Percentiles rank a stretch among this genome's conserved stretches.
Evolutionary conservation across 2,113 vertebrate genomes (phyloP).

Genomic region (Osmerus eperlanus): DNA sequence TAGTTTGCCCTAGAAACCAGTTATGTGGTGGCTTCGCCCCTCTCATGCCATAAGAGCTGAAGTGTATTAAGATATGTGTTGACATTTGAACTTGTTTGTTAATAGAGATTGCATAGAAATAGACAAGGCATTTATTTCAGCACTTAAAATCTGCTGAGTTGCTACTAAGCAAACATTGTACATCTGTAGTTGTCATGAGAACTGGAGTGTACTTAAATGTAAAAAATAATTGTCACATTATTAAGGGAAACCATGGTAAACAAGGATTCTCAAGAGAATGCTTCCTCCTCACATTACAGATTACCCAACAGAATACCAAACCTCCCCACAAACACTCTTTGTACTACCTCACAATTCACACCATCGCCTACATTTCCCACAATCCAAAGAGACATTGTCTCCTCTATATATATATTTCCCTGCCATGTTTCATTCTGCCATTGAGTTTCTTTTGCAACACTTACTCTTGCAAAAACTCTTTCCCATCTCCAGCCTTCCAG

Average conservation of each 20-base stretch:
- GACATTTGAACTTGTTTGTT: too few species aligned
- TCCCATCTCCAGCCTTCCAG: constrained; percentile 21
- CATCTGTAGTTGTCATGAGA: neutral
- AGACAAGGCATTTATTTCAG: too few species aligned
- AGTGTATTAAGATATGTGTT: too few species aligned
- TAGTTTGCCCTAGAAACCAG: too few species aligned
- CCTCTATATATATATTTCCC: neutral
- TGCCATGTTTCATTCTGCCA: too few species aligned
- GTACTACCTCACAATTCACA: too few species aligned
- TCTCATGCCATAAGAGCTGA: too few species aligned
- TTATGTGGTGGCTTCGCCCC: too few species aligned
- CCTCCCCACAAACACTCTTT: neutral
- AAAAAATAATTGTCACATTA: neutral
- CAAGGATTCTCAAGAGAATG: neutral
- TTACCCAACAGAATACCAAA: neutral
- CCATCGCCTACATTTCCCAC: constrained; percentile 24
- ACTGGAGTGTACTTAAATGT: neutral
- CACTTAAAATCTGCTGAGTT: too few species aligned
- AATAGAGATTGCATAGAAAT: too few species aligned
- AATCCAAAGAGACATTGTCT: constrained; percentile 35
- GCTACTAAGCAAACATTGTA: neutral
- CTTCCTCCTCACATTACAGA: neutral
- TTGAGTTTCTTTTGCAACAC: too few species aligned
- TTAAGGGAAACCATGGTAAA: neutral
- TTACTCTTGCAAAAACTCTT: constrained; percentile 10